Evolutionary conservation across 2,888 invertebrate species (phyloP), one percentile per base, ranked within the genome.

Genomic region (Xestia rhomboidea): DNA sequence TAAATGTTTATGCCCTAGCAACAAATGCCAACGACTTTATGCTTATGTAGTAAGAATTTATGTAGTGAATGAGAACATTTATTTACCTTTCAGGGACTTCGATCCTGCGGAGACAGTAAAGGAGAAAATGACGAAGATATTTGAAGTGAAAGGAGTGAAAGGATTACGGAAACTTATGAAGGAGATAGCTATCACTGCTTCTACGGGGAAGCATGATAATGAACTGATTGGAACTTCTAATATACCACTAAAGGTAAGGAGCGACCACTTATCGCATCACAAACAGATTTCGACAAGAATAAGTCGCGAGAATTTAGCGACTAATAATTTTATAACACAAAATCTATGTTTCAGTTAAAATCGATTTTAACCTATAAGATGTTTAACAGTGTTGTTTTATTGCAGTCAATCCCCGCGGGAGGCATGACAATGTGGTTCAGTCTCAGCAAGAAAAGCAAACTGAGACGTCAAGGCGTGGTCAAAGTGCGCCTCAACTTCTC

Each of bases 371-470:
- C 24, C 5, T 1, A 1, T 30, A 4, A 7, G 15, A 18, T 63
- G 6, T 49, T n/a, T 27, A 81, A 11, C 18, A 57, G 13, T 66
- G 21, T 34, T 62, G 0, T 70, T 85, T 66, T n/a, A 10, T 88
- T 82, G 44, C 94, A 98, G 99, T 98, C 98, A 64, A 98, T 99
- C 91, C 99, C 99, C 21, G 98, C 99, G 1, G 98, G 98, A n/a
- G 99, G 99, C 0, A 97, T 98, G 95, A 98, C 98, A 60, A 98
- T 98, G 96, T 99, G 99, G 99, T 99, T 98, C 93, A 97, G 98
- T 89, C 96, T 99, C 73, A 99, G 99, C 91, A 98, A 98, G 92
- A 98, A 98, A 90, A 98, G 98, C 91, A 98, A 98, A 92, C 97
- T 98, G 8, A 98, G 98, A 85, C 97, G 98, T 51, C 98, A 99